phyloP scores from a whole-genome alignment of 1,140 invertebrate genomes.

The Sipha flava region DNA sequence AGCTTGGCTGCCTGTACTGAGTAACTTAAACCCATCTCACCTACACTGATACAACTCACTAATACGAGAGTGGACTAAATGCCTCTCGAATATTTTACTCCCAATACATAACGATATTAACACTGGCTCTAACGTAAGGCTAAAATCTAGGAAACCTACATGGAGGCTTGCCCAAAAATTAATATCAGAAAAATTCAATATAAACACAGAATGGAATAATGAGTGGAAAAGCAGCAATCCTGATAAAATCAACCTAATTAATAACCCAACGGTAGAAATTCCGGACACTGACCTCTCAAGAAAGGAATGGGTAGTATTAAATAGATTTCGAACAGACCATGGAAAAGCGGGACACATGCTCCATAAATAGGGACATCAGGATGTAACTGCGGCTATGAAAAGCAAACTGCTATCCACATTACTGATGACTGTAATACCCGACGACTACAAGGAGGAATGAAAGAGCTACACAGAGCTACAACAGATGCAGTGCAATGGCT shows the following conservation, averaged over 20 bases:
- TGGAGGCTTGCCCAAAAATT: not conserved
- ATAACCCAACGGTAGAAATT: not conserved
- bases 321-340: not conserved
- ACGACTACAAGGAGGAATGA: not conserved
- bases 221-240: too few relatives aligned
- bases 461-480: not conserved
- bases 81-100: not conserved
- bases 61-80: not conserved
- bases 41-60: too few relatives aligned
- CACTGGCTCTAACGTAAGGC: not conserved
- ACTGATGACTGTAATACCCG: not conserved
- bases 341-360: not conserved
- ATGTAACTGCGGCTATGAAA: too few relatives aligned
- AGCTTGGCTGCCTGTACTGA: not conserved
- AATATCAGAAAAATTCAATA: not conserved
- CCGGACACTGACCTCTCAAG: too few relatives aligned
- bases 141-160: not conserved
- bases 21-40: not conserved
- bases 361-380: not conserved
- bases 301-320: not conserved
- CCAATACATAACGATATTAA: not conserved
- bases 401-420: not conserved
- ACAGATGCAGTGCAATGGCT: not conserved
- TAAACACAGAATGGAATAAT: not conserved
- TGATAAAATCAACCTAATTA: too few relatives aligned